These are phyloP conservation scores for Chamaetylas fuelleborni DNA, from an alignment of 2,113 vertebrate genomes.

Conservation along the genomic window DNA sequence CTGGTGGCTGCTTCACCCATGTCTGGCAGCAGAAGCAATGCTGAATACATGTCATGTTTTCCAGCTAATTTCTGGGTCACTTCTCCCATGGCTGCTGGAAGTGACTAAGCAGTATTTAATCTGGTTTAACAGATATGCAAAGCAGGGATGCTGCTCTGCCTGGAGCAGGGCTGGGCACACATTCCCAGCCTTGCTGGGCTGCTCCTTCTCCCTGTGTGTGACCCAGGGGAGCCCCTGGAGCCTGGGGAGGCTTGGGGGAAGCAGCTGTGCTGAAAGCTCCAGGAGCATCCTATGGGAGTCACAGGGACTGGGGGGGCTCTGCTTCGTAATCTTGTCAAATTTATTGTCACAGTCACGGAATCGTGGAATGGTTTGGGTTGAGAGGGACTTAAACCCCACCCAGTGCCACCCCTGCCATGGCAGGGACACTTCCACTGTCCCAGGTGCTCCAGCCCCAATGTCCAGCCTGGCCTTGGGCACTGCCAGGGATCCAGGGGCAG, in stretches of 20 bases:
- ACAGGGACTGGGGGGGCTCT: fast-evolving
- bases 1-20: background rate
- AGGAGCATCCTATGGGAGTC: fast-evolving
- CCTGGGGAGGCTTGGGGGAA: background rate
- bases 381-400: fast-evolving
- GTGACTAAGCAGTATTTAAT: slow-evolving; percentile 34
- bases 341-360: background rate
- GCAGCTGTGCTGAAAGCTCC: background rate
- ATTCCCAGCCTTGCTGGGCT: background rate
- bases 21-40: background rate
- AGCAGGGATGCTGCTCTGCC: background rate
- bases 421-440: background rate
- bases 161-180: background rate
- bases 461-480: background rate
- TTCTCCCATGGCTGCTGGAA: slow-evolving; percentile 5
- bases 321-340: fast-evolving
- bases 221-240: background rate
- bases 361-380: fast-evolving
- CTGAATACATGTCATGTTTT: background rate
- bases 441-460: background rate
- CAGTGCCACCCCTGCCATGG: background rate
- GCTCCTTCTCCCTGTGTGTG: background rate
- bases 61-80: slow-evolving; percentile 27
- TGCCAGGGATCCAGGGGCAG: background rate
- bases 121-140: background rate